Evolutionary conservation across 1,140 invertebrate species (phyloP).

Genomic region (Zaprionus gabonicus): DNA sequence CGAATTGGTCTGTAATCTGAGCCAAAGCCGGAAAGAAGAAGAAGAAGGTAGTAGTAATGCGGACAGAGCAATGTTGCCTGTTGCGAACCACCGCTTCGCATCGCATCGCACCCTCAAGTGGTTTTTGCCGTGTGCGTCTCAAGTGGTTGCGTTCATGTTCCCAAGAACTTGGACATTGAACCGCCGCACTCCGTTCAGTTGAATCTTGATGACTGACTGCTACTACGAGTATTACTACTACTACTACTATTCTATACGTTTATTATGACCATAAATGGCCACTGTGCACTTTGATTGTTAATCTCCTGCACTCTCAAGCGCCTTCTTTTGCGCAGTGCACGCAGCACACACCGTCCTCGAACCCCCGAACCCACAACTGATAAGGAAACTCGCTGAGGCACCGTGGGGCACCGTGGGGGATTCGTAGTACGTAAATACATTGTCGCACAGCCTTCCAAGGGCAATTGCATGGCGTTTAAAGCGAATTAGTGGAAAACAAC

Average conservation of each 20-base stretch:
- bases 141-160: background rate
- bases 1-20: constrained; percentile 65
- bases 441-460: constrained; percentile 31
- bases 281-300: constrained; percentile 11
- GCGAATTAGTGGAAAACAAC: constrained; percentile 64
- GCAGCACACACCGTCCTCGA: background rate
- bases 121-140: constrained; percentile 44
- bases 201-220: background rate
- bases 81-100: background rate
- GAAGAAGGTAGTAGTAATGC: too few relatives aligned
- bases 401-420: constrained; percentile 11
- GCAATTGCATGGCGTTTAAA: constrained; percentile 55
- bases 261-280: background rate
- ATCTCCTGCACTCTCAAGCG: background rate
- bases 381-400: background rate
- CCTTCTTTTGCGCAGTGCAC: constrained; percentile 15
- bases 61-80: background rate
- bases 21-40: background rate
- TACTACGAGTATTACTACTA: background rate
- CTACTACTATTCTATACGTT: background rate
- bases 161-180: constrained; percentile 69
- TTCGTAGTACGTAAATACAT: too few relatives aligned
- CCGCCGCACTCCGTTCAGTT: constrained; percentile 3
- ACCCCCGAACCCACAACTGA: background rate
- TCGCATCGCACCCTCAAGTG: constrained; percentile 46